phyloP scores from a whole-genome alignment of 2,888 invertebrate genomes.

The Drosophila lacicola region DNA sequence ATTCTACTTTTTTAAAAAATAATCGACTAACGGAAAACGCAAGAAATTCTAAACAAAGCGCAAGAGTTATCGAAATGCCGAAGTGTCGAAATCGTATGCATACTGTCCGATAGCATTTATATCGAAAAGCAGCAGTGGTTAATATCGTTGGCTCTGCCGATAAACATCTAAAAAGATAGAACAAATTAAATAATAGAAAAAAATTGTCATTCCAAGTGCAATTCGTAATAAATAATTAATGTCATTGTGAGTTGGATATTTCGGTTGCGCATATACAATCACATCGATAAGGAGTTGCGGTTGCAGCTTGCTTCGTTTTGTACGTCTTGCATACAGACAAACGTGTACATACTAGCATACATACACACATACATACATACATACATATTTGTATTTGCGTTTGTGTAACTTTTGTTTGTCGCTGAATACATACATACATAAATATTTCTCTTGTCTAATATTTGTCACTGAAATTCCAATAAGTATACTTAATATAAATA shows the following conservation, averaged over 20 bases:
- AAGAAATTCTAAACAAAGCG: neutral
- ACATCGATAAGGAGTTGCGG: constrained; percentile 16
- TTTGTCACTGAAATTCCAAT: neutral
- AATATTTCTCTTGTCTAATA: neutral
- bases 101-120: constrained; percentile 4
- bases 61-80: neutral
- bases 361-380: constrained; percentile 1
- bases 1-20: neutral
- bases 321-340: constrained; percentile 30
- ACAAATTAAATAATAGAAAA: constrained; percentile 13
- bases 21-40: neutral
- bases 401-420: constrained; percentile 8
- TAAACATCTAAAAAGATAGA: constrained; percentile 11
- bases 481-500: neutral
- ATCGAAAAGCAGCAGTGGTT: constrained; percentile 22
- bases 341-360: constrained; percentile 1
- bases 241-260: constrained; percentile 17
- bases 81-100: neutral
- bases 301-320: constrained; percentile 15
- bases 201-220: neutral
- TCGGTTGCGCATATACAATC: constrained; percentile 1
- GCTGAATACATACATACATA: constrained; percentile 1
- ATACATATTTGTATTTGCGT: neutral
- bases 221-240: constrained; percentile 25
- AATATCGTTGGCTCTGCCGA: constrained; percentile 14